Conservation (phyloP, 2,888 invertebrate species). For the Isotomurus palustris region DNA sequence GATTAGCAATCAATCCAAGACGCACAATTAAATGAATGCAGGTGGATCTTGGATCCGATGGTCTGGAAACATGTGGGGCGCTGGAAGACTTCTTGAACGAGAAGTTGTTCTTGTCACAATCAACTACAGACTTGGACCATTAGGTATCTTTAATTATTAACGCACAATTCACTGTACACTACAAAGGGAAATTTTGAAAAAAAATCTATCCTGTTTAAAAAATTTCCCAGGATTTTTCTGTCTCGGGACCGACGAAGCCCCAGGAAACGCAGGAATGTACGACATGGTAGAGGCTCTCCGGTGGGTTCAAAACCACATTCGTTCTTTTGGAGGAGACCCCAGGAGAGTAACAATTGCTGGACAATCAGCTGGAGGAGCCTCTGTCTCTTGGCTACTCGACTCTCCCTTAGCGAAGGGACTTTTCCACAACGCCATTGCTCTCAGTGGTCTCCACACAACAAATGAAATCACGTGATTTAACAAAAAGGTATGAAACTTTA, state of each 20-base stretch:
- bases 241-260: slow-evolving; percentile 14
- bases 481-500: too few relatives aligned
- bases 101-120: slow-evolving; percentile 65
- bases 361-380: slow-evolving; percentile 17
- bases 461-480: too few relatives aligned
- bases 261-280: slow-evolving; percentile 15
- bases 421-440: slow-evolving; percentile 6
- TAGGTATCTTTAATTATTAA: background rate
- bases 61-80: slow-evolving; percentile 19
- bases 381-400: slow-evolving; percentile 11
- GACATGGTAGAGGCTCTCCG: slow-evolving; percentile 9
- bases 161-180: background rate
- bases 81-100: slow-evolving; percentile 58
- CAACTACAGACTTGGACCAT: slow-evolving; percentile 58
- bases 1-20: background rate
- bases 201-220: background rate
- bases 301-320: slow-evolving; percentile 14
- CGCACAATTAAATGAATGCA: background rate
- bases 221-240: slow-evolving; percentile 10
- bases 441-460: too few relatives aligned
- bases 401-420: slow-evolving; percentile 12
- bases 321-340: slow-evolving; percentile 14
- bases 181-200: background rate
- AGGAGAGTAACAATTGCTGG: slow-evolving; percentile 13
- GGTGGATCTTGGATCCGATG: slow-evolving; percentile 18